These are phyloP conservation scores for Sus scrofa DNA, from an alignment of 2,113 vertebrate genomes.

Conservation along the genomic window T2T-Sscrofa CM000813.6:119161501-119162000, in stretches of 20 bases:
- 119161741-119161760: slow-evolving; percentile 56
- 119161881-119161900: slow-evolving; percentile 74
- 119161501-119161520: slow-evolving; percentile 41
- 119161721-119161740: slow-evolving; percentile 53
- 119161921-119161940: slow-evolving; percentile 72
- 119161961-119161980: slow-evolving; percentile 75
- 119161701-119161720: slow-evolving; percentile 71
- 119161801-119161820: slow-evolving; percentile 74
- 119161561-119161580: slow-evolving; percentile 44
- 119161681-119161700: slow-evolving; percentile 55
- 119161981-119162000: slow-evolving; percentile 53
- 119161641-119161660: background rate
- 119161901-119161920: slow-evolving; percentile 79
- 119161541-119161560: slow-evolving; percentile 6
- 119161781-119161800: slow-evolving; percentile 76
- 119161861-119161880: slow-evolving; percentile 67
- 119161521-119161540: slow-evolving; percentile 31
- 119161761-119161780: slow-evolving; percentile 56
- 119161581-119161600: background rate
- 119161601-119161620: slow-evolving; percentile 22
- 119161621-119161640: slow-evolving; percentile 61
- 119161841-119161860: slow-evolving; percentile 73
- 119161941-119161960: slow-evolving; percentile 73
- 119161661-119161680: slow-evolving; percentile 66
- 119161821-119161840: slow-evolving; percentile 79